Evolutionary conservation across 37 sponge, comb jelly and placozoan genomes (phyloP), one percentile per base, ranked within the genome.

Genomic region (Dysidea cf. avara): DNA sequence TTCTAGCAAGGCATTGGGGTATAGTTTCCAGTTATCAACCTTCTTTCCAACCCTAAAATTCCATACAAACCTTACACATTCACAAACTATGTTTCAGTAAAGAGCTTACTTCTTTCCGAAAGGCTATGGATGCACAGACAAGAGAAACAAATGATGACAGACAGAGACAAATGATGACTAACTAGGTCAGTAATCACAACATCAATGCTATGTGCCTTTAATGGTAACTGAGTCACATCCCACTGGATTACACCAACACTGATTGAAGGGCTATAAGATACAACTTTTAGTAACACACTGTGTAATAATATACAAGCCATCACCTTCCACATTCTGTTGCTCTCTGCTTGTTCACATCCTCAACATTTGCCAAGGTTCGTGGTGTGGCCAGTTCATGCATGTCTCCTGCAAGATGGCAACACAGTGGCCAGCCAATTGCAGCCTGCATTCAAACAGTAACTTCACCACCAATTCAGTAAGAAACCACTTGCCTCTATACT

Each of bases 151-250:
- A 4, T 26, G 21, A 12, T 43, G 39, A 6, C 69, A 68, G 28
- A 43, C 46, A 43, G 28, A 39, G 39, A 12, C 22, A 40, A 64
- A n/a, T 7, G 14, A 26, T 53, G 7, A 28, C 56, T 53, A 24
- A 83, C 84, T 71, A 90, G 31, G 64, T 90, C 90, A n/a, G 90
- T 82, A 25, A 90, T 77, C 25, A 90, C 66, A 28, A 80, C 86
- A 81, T 90, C 90, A 33, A 90, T 53, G 32, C 72, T 61, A 61
- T 60, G 34, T 20, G 73, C 54, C 24, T 63, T 63, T 16, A 90
- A 49, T 3, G 90, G 90, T 14, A 90, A 73, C 9, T 28, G 17
- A 28, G 69, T 64, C 2, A 84, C 77, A 40, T 90, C 85, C 90
- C 90, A 90, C 3, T 53, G 70, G 7, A 79, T 16, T 4, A 78